These are phyloP conservation scores for Molanna angustata DNA, from an alignment of 2,888 invertebrate genomes.

Conservation along the genomic window DNA sequence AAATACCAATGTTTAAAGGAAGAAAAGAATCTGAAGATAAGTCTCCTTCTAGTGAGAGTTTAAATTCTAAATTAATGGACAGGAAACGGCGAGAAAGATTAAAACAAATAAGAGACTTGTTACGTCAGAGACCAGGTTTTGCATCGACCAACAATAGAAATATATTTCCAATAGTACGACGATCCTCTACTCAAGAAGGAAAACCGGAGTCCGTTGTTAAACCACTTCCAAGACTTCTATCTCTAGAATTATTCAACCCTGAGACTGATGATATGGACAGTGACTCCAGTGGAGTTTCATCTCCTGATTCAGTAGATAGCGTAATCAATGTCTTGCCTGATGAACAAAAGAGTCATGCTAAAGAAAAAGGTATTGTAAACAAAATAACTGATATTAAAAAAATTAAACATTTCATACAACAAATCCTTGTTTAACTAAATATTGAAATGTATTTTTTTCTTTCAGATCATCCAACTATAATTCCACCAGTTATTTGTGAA, in stretches of 20 bases:
- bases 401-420: not conserved
- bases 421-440: too few relatives aligned
- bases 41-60: conserved; percentile 43
- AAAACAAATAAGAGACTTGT: conserved; percentile 67
- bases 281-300: conserved; percentile 83
- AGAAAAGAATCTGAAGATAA: conserved; percentile 40
- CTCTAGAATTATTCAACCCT: conserved; percentile 83
- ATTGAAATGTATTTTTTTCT: too few relatives aligned
- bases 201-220: conserved; percentile 62
- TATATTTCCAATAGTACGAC: conserved; percentile 69
- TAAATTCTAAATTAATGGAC: conserved; percentile 51
- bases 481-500: conserved; percentile 31
- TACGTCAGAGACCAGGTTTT: conserved; percentile 67
- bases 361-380: conserved; percentile 46
- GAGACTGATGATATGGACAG: conserved; percentile 89
- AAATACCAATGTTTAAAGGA: conserved; percentile 58
- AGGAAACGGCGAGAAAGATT: conserved; percentile 61
- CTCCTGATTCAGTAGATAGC: conserved; percentile 83
- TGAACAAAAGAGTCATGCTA: conserved; percentile 47
- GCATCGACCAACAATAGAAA: conserved; percentile 53
- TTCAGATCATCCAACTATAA: conserved; percentile 17
- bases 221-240: conserved; percentile 71
- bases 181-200: conserved; percentile 56
- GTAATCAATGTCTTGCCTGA: conserved; percentile 76
- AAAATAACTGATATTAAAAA: not conserved